phyloP scores from a whole-genome alignment of 2,113 vertebrate species.

The Climacteris rufus region DNA sequence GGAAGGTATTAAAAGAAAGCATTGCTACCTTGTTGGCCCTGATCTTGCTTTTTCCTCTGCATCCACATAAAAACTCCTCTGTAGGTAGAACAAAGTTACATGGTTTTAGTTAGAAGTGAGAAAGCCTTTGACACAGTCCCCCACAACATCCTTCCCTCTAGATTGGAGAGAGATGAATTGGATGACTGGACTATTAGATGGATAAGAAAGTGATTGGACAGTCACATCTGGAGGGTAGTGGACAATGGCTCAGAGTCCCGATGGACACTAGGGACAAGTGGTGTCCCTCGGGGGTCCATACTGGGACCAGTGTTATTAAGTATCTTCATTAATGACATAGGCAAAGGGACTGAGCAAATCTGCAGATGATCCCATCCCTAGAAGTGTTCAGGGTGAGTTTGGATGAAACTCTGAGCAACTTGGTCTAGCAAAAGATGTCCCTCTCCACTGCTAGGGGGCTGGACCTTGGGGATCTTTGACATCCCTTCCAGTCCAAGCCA shows the following conservation, averaged over 20 bases:
- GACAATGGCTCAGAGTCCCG: not conserved
- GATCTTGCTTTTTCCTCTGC: not conserved
- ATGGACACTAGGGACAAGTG: not conserved
- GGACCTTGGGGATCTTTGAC: not conserved
- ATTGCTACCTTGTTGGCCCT: not conserved
- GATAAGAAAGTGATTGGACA: not conserved
- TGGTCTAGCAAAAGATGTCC: not conserved
- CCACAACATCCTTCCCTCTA: not conserved
- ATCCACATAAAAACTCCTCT: rapidly evolving
- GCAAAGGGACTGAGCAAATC: not conserved
- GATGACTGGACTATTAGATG: not conserved
- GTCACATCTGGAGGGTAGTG: not conserved
- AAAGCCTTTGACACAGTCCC: not conserved
- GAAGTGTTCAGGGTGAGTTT: rapidly evolving
- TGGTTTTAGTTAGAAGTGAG: not conserved
- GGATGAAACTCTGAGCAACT: rapidly evolving
- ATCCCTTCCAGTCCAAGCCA: not conserved
- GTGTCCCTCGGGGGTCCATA: not conserved
- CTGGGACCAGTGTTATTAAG: not conserved
- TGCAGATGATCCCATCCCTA: not conserved
- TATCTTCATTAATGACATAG: not conserved
- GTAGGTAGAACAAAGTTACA: not conserved
- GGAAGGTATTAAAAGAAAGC: not conserved
- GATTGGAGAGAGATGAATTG: not conserved
- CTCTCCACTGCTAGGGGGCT: not conserved